phyloP scores from a whole-genome alignment of 2,888 invertebrate genomes.

The Leucophora obtusa region DNA sequence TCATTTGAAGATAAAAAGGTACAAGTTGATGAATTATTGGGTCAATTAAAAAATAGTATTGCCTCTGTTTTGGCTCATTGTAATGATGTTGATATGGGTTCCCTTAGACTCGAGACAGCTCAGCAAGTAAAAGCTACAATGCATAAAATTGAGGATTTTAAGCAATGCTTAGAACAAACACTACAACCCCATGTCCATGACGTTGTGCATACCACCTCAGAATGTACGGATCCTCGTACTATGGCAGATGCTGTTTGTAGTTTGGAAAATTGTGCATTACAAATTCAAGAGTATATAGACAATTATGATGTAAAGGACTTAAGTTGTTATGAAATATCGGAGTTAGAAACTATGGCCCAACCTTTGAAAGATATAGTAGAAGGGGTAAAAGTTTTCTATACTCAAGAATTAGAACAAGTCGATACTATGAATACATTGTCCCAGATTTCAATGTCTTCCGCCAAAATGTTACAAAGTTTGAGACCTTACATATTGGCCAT shows the following conservation, averaged over 20 bases:
- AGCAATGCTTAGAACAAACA: slow-evolving; percentile 76
- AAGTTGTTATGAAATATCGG: slow-evolving; percentile 66
- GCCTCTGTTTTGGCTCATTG: slow-evolving; percentile 72
- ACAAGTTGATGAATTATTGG: slow-evolving; percentile 68
- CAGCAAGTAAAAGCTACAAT: slow-evolving; percentile 72
- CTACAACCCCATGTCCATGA: slow-evolving; percentile 73
- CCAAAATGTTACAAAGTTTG: slow-evolving; percentile 67
- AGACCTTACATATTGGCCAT: slow-evolving; percentile 68
- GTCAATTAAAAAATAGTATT: slow-evolving; percentile 73
- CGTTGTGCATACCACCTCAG: slow-evolving; percentile 69
- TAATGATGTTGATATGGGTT: slow-evolving; percentile 69
- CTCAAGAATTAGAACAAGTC: slow-evolving; percentile 68
- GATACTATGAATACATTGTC: slow-evolving; percentile 64
- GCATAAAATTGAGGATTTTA: slow-evolving; percentile 77
- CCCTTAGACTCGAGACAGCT: slow-evolving; percentile 67
- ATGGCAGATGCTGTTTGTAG: slow-evolving; percentile 75
- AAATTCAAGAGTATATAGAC: slow-evolving; percentile 72
- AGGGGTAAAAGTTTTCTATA: slow-evolving; percentile 68
- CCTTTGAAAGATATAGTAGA: slow-evolving; percentile 73
- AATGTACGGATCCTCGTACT: slow-evolving; percentile 71
- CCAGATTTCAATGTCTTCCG: slow-evolving; percentile 54
- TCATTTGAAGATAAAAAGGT: slow-evolving; percentile 61
- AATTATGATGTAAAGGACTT: slow-evolving; percentile 68
- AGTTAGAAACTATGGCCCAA: slow-evolving; percentile 69
- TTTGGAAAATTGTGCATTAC: slow-evolving; percentile 72